These are phyloP conservation scores for Ptychobarbus kaznakovi DNA, from an alignment of 2,797 vertebrate genomes.

Conservation along the genomic window DNA sequence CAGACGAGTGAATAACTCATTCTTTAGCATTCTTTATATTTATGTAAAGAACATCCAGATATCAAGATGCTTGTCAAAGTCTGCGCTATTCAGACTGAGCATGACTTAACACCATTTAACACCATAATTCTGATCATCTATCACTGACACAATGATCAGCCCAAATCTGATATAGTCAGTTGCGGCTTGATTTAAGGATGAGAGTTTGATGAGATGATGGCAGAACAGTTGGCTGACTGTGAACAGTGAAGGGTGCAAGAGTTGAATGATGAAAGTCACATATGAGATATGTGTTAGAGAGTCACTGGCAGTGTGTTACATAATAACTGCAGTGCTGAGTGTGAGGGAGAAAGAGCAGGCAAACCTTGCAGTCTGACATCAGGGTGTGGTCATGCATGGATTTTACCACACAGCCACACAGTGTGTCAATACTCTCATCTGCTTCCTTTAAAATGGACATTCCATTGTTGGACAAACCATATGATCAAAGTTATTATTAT, in stretches of 20 bases:
- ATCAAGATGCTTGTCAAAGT: not conserved
- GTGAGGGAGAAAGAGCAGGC: not conserved
- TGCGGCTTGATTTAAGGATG: not conserved
- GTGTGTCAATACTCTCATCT: not conserved
- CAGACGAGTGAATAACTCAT: not conserved
- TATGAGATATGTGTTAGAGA: not conserved
- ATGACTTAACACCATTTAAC: not conserved
- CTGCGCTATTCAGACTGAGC: not conserved
- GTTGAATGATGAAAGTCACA: constrained; percentile 17
- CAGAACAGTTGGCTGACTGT: constrained; percentile 8
- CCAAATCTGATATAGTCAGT: too few species aligned
- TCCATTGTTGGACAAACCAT: not conserved
- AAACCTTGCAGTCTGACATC: constrained; percentile 23
- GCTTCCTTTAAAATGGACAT: not conserved
- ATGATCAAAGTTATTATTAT: not conserved
- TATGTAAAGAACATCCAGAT: not conserved
- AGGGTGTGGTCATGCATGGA: constrained; percentile 34
- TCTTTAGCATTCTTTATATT: not conserved
- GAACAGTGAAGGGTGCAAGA: not conserved
- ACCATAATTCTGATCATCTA: not conserved
- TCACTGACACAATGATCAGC: not conserved
- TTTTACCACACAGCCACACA: not conserved
- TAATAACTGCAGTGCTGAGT: constrained; percentile 37
- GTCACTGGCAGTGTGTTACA: constrained; percentile 19
- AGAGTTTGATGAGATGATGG: not conserved